Evolutionary conservation across 2,113 vertebrate genomes (phyloP).

Genomic region (Pongo pygmaeus): DNA sequence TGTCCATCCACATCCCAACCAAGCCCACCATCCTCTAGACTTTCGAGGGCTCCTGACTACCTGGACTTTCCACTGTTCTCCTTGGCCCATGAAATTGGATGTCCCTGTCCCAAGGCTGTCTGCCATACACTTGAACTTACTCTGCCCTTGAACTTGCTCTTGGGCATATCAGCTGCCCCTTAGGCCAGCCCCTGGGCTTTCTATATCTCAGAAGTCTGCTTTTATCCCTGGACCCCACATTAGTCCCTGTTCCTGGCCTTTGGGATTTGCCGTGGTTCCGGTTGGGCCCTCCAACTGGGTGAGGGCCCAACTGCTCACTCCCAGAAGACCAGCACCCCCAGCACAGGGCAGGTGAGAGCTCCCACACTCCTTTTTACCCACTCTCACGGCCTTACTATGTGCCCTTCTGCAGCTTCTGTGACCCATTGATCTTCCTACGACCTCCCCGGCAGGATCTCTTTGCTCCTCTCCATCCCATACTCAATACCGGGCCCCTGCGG

Average conservation of each 20-base stretch:
- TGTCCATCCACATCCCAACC: background rate
- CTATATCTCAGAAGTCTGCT: background rate
- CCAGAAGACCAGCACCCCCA: background rate
- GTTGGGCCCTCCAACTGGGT: background rate
- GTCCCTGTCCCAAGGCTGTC: background rate
- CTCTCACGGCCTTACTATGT: background rate
- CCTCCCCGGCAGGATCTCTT: background rate
- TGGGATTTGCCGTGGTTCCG: background rate
- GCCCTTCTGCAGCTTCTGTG: background rate
- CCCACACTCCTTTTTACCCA: background rate
- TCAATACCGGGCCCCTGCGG: background rate
- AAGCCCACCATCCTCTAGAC: background rate
- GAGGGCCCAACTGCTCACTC: background rate
- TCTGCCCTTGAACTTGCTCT: background rate
- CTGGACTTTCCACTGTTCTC: background rate
- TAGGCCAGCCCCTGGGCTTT: background rate
- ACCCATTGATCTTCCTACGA: background rate
- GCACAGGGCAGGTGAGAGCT: background rate
- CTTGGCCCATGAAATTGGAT: background rate
- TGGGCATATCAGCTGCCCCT: background rate
- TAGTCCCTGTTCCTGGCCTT: background rate
- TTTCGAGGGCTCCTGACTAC: background rate
- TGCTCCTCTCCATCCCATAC: background rate
- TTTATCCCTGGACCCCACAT: background rate
- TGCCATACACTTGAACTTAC: background rate